These are phyloP conservation scores for Apis florea DNA, from an alignment of 1,140 invertebrate species.

Conservation along the genomic window DNA sequence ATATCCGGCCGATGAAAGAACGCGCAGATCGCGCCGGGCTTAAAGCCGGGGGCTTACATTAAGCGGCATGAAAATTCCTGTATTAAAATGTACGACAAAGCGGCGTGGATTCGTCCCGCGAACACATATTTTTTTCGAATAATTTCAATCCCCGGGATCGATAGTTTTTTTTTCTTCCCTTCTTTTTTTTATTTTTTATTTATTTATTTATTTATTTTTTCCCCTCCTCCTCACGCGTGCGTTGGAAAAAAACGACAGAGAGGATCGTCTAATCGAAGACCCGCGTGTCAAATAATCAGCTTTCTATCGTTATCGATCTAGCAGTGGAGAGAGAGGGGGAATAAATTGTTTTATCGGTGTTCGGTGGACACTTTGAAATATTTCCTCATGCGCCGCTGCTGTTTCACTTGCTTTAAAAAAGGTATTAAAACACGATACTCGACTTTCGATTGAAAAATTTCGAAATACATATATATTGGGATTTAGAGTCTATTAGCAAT, in stretches of 20 bases:
- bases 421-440: neutral
- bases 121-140: constrained; percentile 26
- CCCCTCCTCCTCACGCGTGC: neutral
- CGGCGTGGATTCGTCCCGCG: neutral
- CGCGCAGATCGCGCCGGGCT: constrained; percentile 8
- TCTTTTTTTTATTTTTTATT: neutral
- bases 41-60: constrained; percentile 22
- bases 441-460: neutral
- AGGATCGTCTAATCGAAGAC: neutral
- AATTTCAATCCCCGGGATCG: neutral
- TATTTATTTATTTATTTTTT: neutral
- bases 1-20: constrained; percentile 41
- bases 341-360: neutral
- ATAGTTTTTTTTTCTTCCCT: neutral
- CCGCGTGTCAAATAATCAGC: constrained; percentile 3
- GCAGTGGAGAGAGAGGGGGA: neutral
- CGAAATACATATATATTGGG: neutral
- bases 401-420: neutral
- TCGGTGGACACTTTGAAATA: neutral
- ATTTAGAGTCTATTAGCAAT: neutral
- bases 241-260: neutral
- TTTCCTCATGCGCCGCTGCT: neutral
- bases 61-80: constrained; percentile 22
- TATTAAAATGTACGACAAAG: constrained; percentile 42
- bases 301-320: constrained; percentile 3